Base-by-base conservation (phyloP, 2,888 invertebrate genomes). In the Argyra leucocephala region DNA sequence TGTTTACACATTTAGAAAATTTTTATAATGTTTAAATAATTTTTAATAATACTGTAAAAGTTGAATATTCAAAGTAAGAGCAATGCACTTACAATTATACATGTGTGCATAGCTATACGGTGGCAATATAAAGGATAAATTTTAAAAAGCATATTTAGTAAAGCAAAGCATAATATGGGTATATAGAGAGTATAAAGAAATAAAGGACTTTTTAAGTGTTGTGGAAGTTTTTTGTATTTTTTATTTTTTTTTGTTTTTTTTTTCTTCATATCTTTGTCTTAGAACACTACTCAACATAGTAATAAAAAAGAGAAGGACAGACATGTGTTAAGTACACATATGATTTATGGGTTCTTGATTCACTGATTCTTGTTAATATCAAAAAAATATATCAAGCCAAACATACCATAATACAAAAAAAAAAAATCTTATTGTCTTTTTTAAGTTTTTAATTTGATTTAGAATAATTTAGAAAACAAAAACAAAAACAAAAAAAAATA, bases 281-380 rank as follows among this genome's bases (percentile, higher is more conserved):
- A 3, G 48, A 18, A 48, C 48, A n/a, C n/a, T n/a, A n/a, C n/a
- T 48, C 48, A 5, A 15, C 18, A 48, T n/a, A 3, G 12, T 48
- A n/a, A 3, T 48, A 15, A 48, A n/a, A 48, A 48, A 48, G 48
- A 48, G 48, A 12, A 48, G 18, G 48, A 48, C 5, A 48, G 48
- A 48, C 48, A 48, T 48, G n/a, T 48, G 48, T 48, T 48, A 48
- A 48, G 48, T 48, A 15, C 48, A 48, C 18, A n/a, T 48, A 48
- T 48, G 48, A 48, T 48, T 48, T 48, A 48, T 48, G 48, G 6
- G 48, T 48, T 48, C 48, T 48, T 48, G 48, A 48, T 48, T 48
- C 48, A 2, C 18, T n/a, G 18, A 18, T 48, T 48, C 48, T 18
- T n/a, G 48, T 48, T 48, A 48, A 18, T 48, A 3, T 48, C 15